A percentile compares a stretch with the other conserved stretches of the same genome.
Conservation (phyloP, 2,888 invertebrate genomes). For the Gortyna flavago region DNA sequence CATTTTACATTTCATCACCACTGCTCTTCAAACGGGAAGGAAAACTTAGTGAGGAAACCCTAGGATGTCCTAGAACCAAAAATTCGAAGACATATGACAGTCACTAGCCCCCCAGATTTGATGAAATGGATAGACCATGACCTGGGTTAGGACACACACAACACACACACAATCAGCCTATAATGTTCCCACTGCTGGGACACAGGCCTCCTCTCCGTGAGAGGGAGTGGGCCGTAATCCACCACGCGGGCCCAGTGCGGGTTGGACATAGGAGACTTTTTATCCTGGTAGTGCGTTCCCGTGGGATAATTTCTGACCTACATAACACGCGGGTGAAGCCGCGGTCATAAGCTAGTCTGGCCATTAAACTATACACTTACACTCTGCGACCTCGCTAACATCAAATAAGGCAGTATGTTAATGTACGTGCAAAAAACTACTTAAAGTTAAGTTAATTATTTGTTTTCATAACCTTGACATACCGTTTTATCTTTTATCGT, state of each 20-base stretch:
- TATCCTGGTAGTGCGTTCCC: not conserved
- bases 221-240: too few relatives aligned
- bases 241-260: too few relatives aligned
- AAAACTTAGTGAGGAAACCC: too few relatives aligned
- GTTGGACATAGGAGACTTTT: not conserved
- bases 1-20: too few relatives aligned
- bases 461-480: slow-evolving; percentile 23
- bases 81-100: not conserved
- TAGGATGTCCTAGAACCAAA: not conserved
- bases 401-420: slow-evolving; percentile 21
- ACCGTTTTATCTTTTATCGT: slow-evolving; percentile 1
- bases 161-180: too few relatives aligned
- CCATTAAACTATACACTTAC: too few relatives aligned
- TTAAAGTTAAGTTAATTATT: slow-evolving; percentile 10
- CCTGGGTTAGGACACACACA: too few relatives aligned
- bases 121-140: too few relatives aligned
- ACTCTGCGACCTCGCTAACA: slow-evolving; percentile 6
- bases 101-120: not conserved
- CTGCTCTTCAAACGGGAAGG: too few relatives aligned
- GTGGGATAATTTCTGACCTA: not conserved
- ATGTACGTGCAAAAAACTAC: slow-evolving; percentile 26
- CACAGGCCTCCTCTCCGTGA: too few relatives aligned
- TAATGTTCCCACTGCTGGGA: too few relatives aligned
- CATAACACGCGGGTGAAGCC: too few relatives aligned
- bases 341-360: not conserved